Percentiles rank a stretch among this genome's conserved stretches.
Conservation (phyloP, 2,888 invertebrate species). For the Apamea crenata region DNA sequence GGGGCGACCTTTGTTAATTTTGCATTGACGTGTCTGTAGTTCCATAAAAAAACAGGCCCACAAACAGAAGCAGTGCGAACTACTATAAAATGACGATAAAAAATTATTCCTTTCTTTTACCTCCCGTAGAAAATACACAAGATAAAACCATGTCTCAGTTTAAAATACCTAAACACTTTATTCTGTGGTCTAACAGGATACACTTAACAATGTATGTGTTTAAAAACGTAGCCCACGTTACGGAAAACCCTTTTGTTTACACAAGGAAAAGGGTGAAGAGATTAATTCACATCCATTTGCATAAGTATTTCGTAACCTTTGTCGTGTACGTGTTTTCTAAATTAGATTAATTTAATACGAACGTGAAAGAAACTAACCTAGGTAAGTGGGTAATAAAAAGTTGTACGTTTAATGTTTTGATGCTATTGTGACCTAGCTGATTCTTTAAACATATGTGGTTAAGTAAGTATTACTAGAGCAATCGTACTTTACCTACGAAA, state of each 20-base stretch:
- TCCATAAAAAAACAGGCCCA: not conserved
- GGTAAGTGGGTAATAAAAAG: not conserved
- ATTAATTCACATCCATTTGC: conserved; percentile 56
- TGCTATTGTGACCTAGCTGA: not conserved
- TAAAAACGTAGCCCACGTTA: conserved; percentile 22
- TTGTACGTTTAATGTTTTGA: not conserved
- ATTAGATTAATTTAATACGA: conserved; percentile 40
- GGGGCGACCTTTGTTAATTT: not conserved
- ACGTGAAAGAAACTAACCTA: not conserved
- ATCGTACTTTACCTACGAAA: conserved; percentile 46
- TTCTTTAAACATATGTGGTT: conserved; percentile 13
- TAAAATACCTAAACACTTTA: not conserved
- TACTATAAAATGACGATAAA: not conserved
- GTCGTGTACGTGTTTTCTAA: conserved; percentile 30
- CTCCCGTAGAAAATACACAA: not conserved
- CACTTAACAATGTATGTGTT: conserved; percentile 15
- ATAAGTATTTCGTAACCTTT: conserved; percentile 46
- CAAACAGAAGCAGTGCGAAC: not conserved
- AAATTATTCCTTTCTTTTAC: too few species aligned
- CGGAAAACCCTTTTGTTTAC: conserved; percentile 53
- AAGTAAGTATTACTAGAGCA: conserved; percentile 18
- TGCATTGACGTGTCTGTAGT: not conserved
- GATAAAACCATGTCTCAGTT: not conserved
- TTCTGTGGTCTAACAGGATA: conserved; percentile 21
- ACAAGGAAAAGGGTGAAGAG: conserved; percentile 48